These are phyloP conservation scores for Aphis craccivora DNA, from an alignment of 1,140 invertebrate genomes.

Conservation along the genomic window DNA sequence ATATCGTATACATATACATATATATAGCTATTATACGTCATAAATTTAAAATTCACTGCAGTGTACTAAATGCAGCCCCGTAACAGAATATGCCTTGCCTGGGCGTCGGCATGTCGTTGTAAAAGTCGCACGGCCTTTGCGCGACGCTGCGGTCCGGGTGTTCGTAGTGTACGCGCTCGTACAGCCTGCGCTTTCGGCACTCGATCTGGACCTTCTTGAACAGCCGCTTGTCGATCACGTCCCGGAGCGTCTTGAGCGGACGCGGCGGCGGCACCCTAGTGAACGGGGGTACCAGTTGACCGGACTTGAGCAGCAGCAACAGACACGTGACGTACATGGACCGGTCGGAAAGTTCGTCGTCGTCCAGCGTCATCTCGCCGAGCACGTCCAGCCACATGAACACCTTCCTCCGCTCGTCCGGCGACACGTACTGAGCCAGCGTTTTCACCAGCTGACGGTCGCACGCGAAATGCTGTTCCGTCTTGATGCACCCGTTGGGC, in stretches of 20 bases:
- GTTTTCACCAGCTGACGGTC: not conserved
- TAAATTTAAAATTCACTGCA: not conserved
- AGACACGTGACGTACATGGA: constrained; percentile 14
- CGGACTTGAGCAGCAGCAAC: not conserved
- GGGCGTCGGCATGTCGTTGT: not conserved
- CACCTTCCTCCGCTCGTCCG: constrained; percentile 5
- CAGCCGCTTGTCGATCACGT: constrained; percentile 41
- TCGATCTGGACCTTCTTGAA: constrained; percentile 21
- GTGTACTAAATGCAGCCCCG: not conserved
- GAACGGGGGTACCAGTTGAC: constrained; percentile 27
- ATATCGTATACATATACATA: too few relatives aligned
- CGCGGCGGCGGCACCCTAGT: not conserved
- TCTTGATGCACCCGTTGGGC: constrained; percentile 17
- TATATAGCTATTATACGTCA: not conserved
- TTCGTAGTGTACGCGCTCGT: not conserved
- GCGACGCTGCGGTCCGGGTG: not conserved
- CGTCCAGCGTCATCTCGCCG: constrained; percentile 14
- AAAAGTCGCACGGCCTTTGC: not conserved
- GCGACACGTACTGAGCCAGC: not conserved
- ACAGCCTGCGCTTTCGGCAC: constrained; percentile 18
- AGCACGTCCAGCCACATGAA: not conserved
- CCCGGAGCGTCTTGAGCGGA: not conserved
- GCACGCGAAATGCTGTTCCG: constrained; percentile 8
- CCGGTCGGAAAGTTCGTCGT: constrained; percentile 27
- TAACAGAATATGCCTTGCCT: not conserved